These are phyloP conservation scores for Luffia ferchaultella DNA, from an alignment of 2,888 invertebrate species.

Conservation along the genomic window DNA sequence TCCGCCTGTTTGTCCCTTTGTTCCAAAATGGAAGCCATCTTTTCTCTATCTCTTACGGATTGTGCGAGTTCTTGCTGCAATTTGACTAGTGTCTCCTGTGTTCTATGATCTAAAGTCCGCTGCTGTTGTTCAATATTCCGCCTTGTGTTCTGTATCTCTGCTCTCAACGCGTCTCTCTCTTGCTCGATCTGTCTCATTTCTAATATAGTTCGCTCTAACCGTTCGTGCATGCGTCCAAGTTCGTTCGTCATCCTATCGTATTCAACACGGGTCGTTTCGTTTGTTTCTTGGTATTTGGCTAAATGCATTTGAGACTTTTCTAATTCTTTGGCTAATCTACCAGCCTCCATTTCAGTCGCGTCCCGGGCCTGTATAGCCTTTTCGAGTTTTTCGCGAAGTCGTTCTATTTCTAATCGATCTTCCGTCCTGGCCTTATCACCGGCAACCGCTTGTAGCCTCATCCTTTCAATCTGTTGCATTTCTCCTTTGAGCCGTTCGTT, in stretches of 20 bases:
- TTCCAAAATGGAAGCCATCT: constrained; percentile 79
- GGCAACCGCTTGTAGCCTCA: constrained; percentile 73
- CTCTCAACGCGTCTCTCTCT: constrained; percentile 76
- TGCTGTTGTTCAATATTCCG: constrained; percentile 71
- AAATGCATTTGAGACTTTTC: constrained; percentile 87
- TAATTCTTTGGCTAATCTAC: constrained; percentile 82
- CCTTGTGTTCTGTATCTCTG: constrained; percentile 72
- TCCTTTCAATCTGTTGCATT: constrained; percentile 75
- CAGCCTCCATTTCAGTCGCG: constrained; percentile 86
- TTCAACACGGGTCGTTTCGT: constrained; percentile 84
- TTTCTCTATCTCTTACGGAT: constrained; percentile 76
- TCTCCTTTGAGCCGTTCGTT: constrained; percentile 57
- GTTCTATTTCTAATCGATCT: constrained; percentile 81
- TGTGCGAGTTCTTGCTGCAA: constrained; percentile 78
- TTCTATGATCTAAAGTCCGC: constrained; percentile 70
- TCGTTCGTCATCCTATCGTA: constrained; percentile 87
- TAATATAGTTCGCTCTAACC: constrained; percentile 75
- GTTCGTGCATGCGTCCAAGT: constrained; percentile 81
- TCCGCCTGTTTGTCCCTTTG: constrained; percentile 82
- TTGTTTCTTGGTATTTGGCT: constrained; percentile 83
- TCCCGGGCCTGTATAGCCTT: constrained; percentile 84
- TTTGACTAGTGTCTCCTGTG: constrained; percentile 76
- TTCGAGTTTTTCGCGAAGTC: constrained; percentile 85
- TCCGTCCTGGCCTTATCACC: constrained; percentile 72
- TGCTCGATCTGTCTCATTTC: constrained; percentile 76